Evolutionary conservation across 2,888 invertebrate species (phyloP).

Genomic region (Oxyteleia sp.): DNA sequence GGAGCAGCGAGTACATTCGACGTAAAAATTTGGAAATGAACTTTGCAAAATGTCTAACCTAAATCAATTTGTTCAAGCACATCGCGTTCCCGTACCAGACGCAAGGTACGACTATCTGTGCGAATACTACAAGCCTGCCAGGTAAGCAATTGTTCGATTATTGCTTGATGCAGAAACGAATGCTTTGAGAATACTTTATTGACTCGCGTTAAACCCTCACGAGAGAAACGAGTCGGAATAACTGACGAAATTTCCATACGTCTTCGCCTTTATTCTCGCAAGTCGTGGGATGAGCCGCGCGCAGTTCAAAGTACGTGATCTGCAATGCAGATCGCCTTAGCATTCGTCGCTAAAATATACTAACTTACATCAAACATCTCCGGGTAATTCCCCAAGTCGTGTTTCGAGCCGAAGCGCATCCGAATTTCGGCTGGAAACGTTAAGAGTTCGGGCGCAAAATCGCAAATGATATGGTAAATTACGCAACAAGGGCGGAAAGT

Average conservation of each 20-base stretch:
- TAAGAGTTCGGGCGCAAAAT: not conserved
- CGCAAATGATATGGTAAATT: too few species aligned
- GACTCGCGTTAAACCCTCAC: slow-evolving; percentile 79
- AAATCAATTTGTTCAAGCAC: slow-evolving; percentile 88
- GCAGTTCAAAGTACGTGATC: slow-evolving; percentile 83
- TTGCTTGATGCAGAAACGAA: slow-evolving; percentile 77
- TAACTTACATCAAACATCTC: slow-evolving; percentile 71
- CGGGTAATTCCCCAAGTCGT: slow-evolving; percentile 67
- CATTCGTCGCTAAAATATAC: slow-evolving; percentile 78
- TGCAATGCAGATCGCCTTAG: slow-evolving; percentile 85
- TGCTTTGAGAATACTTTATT: slow-evolving; percentile 80
- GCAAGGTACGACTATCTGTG: slow-evolving; percentile 97
- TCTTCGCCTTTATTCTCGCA: slow-evolving; percentile 84
- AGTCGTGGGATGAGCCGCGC: slow-evolving; percentile 76
- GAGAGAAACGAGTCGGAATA: slow-evolving; percentile 86
- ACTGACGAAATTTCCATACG: slow-evolving; percentile 85
- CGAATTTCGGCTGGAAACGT: not conserved
- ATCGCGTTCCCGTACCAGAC: slow-evolving; percentile 99
- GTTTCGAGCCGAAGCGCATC: slow-evolving; percentile 5
- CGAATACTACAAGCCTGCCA: slow-evolving; percentile 97
- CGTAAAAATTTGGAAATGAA: too few species aligned
- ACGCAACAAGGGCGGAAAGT: too few species aligned
- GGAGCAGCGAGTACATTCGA: too few species aligned
- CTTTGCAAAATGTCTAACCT: slow-evolving; percentile 76
- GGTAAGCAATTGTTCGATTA: slow-evolving; percentile 89